phyloP scores from a whole-genome alignment of 2,797 vertebrate species.

The Danio kyathit region DNA sequence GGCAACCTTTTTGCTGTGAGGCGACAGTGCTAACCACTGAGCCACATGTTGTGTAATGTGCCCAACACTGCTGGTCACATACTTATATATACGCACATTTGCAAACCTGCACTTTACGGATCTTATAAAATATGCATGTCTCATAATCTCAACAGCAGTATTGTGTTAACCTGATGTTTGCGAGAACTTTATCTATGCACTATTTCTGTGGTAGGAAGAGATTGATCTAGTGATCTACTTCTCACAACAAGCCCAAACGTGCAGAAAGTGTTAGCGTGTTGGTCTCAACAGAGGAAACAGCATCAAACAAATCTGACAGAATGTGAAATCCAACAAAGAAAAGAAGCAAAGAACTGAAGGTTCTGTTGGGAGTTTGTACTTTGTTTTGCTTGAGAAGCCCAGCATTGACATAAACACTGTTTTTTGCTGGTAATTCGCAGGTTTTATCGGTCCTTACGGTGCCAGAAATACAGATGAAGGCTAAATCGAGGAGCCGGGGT shows the following conservation, averaged over 20 bases:
- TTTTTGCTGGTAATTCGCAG: not conserved
- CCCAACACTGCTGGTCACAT: too few species aligned
- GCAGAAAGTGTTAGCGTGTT: slow-evolving; percentile 2
- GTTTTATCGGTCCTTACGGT: not conserved
- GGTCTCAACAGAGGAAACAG: not conserved
- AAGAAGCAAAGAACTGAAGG: not conserved
- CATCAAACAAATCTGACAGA: slow-evolving; percentile 35
- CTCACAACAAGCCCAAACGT: not conserved
- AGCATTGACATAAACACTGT: slow-evolving; percentile 9
- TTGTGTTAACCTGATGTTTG: not conserved
- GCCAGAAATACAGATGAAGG: not conserved
- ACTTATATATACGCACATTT: too few species aligned
- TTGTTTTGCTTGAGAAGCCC: slow-evolving; percentile 16
- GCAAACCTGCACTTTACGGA: not conserved
- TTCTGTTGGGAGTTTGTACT: not conserved
- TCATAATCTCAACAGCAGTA: not conserved
- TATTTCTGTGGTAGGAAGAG: not conserved
- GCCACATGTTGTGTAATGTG: too few species aligned
- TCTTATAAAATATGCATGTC: not conserved
- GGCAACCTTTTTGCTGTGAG: too few species aligned
- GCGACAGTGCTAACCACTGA: too few species aligned
- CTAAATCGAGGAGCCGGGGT: not conserved
- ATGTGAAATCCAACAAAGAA: slow-evolving; percentile 3
- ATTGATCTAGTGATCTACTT: slow-evolving; percentile 4
- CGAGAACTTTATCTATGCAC: not conserved